phyloP scores from a whole-genome alignment of 1,140 invertebrate genomes.

The Aplysia californica region DNA sequence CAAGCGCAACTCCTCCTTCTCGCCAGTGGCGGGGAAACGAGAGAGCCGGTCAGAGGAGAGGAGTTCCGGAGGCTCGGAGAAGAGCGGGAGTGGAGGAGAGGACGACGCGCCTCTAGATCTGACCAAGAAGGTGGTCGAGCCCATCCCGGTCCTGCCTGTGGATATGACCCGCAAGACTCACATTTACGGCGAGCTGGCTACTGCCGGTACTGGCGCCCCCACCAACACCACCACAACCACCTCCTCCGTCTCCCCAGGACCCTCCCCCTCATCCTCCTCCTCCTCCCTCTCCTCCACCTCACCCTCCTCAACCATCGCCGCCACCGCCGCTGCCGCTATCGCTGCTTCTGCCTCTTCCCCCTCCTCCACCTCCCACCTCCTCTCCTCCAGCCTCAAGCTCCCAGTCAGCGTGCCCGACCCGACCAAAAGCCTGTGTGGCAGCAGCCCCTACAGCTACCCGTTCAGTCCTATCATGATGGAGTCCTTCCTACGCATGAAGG shows the following conservation, averaged over 20 bases:
- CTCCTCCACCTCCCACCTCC: neutral
- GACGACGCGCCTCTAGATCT: conserved; percentile 51
- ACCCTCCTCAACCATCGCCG: neutral
- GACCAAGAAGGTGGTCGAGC: conserved; percentile 32
- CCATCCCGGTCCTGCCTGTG: conserved; percentile 36
- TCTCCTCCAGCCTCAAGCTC: neutral
- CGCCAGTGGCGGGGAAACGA: neutral
- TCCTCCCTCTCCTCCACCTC: neutral
- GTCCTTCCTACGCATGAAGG: conserved; percentile 49
- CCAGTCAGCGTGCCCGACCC: neutral
- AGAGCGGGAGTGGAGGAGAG: neutral
- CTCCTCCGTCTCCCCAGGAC: conserved; percentile 29
- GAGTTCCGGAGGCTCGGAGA: neutral
- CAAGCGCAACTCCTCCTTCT: neutral
- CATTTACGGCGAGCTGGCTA: conserved; percentile 50
- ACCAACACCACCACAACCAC: conserved; percentile 21
- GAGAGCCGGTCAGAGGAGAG: neutral
- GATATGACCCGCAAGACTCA: conserved; percentile 58
- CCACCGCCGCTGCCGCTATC: neutral
- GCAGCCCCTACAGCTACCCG: conserved; percentile 46
- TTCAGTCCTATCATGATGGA: conserved; percentile 44
- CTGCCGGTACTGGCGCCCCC: neutral
- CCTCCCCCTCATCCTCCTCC: conserved; percentile 8
- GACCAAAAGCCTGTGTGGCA: neutral
- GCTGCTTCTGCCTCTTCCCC: conserved; percentile 9